Evolutionary conservation across 2,113 vertebrate genomes (phyloP).

Genomic region (Oriolus oriolus): DNA sequence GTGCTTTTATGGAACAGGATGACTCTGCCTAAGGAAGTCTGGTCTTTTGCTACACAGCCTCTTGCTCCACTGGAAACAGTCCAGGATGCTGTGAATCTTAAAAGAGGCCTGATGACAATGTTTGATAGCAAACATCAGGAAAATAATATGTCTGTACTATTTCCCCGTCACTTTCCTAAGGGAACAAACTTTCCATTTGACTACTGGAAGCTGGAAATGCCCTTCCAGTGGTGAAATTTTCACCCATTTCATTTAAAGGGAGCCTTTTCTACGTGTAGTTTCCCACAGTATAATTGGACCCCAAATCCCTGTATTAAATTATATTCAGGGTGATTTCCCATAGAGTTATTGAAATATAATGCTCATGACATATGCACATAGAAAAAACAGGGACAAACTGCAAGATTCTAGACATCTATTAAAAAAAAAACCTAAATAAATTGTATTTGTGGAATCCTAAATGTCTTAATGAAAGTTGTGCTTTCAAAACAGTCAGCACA

Average conservation of each 20-base stretch:
- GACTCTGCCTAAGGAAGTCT: neutral
- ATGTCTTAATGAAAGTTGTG: neutral
- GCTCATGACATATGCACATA: neutral
- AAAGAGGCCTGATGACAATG: neutral
- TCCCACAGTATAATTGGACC: neutral
- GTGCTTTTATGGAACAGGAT: neutral
- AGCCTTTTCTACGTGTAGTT: neutral
- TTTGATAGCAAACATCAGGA: neutral
- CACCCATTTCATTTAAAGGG: neutral
- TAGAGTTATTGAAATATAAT: neutral
- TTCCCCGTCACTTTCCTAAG: neutral
- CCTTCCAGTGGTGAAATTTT: neutral
- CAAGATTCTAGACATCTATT: neutral
- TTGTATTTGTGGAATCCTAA: neutral
- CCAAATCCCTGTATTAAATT: neutral
- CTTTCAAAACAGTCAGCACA: neutral
- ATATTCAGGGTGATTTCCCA: neutral
- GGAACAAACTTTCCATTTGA: neutral
- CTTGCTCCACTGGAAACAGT: neutral
- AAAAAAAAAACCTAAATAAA: neutral
- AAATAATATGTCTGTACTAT: neutral
- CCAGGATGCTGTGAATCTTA: neutral
- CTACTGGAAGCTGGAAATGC: neutral
- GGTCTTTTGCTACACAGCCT: neutral
- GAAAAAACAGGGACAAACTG: neutral